Evolutionary conservation across 2,113 vertebrate genomes (phyloP).

Genomic region (Donacobius atricapilla): DNA sequence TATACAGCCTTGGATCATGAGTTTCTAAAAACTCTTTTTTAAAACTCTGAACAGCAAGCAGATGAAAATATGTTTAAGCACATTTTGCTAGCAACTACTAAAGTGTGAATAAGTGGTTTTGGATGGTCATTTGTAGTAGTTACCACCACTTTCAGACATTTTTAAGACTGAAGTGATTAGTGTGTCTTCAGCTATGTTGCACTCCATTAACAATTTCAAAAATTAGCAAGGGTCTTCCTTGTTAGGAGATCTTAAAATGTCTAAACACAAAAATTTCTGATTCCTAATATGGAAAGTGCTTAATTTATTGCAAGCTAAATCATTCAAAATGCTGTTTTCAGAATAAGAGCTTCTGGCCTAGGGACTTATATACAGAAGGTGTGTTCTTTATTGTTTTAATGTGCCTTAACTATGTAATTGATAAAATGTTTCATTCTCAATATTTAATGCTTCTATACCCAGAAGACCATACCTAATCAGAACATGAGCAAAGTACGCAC

Average conservation of each 20-base stretch:
- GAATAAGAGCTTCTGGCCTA: not conserved
- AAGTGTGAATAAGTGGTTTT: not conserved
- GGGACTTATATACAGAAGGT: not conserved
- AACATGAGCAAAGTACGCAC: not conserved
- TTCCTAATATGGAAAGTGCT: not conserved
- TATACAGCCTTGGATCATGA: not conserved
- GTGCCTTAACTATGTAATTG: not conserved
- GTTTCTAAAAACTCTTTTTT: not conserved
- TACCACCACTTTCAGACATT: not conserved
- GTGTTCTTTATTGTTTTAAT: not conserved
- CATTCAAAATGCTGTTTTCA: not conserved
- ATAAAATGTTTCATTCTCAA: not conserved
- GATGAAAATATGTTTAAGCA: not conserved
- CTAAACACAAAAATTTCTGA: not conserved
- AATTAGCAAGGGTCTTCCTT: not conserved
- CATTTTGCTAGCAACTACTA: not conserved
- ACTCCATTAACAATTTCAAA: not conserved
- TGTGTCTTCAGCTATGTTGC: not conserved
- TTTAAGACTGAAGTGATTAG: not conserved
- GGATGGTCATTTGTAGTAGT: not conserved
- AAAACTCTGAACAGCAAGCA: not conserved
- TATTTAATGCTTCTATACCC: not conserved
- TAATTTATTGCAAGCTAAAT: not conserved
- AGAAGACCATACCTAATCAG: not conserved
- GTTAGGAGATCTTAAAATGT: not conserved